Evolutionary conservation across 2,888 invertebrate genomes (phyloP), one percentile per base, ranked within the genome.

Genomic region (Hirtodrosophila cameraria): DNA sequence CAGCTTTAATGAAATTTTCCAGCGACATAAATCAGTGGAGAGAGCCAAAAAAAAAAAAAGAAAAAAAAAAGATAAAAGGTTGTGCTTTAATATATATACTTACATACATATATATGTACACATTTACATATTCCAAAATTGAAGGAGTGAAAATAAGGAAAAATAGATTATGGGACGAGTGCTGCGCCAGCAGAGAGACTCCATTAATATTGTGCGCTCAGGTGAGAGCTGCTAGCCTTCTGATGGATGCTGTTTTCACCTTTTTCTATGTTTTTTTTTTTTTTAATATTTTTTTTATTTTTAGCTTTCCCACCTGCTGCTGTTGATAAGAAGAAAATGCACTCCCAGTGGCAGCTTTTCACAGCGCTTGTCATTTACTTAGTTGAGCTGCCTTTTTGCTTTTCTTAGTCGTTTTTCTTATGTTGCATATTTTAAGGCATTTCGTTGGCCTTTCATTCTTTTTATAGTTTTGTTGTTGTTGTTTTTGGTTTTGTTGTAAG

Each of bases 181-280:
- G 33, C 25, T 16, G 23, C 28, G 41, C 13, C 41, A 25, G 9
- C 31, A 35, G 55, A 53, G 71, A 58, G 63, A 75, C 52, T 79
- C 66, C 75, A 80, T 81, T 81, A 81, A 80, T 79, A 69, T 81
- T 75, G 69, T 72, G 72, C 79, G 65, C 79, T 65, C 69, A 65
- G 80, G 72, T 75, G 69, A 61, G 50, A 61, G 50, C 15, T 30
- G 59, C 15, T 15, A n/a, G 50, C 36, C 57, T 57, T 27, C 54
- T 69, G 70, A 69, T 70, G 73, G 66, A 59, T 70, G 70, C 59
- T 67, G 42, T 36, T 49, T 41, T 33, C 59, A 69, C 36, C 38
- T 55, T 23, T 23, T 23, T 8, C n/a, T n/a, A n/a, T 8, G 8
- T 8, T 8, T 23, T 23, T 5, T 23, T 23, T 8, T 23, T 23